Evolutionary conservation across 2,113 vertebrate genomes (phyloP).

Genomic region (Albula glossodonta): DNA sequence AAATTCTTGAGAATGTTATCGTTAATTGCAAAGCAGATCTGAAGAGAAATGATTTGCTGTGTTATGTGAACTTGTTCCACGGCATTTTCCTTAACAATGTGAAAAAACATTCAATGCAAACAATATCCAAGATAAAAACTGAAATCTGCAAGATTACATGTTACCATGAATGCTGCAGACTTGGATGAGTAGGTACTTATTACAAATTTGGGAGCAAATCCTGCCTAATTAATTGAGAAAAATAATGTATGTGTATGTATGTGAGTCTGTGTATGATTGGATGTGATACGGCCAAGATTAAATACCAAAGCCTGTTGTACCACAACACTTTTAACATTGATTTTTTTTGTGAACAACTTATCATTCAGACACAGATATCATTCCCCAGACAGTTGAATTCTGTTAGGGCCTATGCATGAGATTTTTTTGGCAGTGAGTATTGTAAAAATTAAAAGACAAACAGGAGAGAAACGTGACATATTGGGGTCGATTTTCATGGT

Average conservation of each 20-base stretch:
- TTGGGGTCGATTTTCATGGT: not conserved
- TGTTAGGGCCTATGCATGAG: not conserved
- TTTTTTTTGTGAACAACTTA: not conserved
- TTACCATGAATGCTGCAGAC: not conserved
- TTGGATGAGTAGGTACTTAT: not conserved
- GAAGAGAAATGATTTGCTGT: not conserved
- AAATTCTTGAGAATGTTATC: not conserved
- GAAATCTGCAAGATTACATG: not conserved
- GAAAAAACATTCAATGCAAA: not conserved
- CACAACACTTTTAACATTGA: constrained; percentile 2
- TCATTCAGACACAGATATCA: constrained; percentile 1
- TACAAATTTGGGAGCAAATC: not conserved
- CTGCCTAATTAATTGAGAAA: constrained; percentile 8
- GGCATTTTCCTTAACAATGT: not conserved
- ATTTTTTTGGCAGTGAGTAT: not conserved
- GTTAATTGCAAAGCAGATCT: not conserved
- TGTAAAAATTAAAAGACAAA: not conserved
- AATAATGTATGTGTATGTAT: not conserved
- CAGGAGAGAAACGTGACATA: not conserved
- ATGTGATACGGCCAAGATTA: not conserved
- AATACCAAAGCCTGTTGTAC: not conserved
- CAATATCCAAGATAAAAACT: not conserved
- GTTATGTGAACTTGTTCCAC: not conserved
- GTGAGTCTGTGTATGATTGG: not conserved
- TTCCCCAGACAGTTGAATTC: not conserved